These are phyloP conservation scores for Henricia sp. DNA, from an alignment of 53 echinoderm and acorn worm genomes.

Conservation along the genomic window DNA sequence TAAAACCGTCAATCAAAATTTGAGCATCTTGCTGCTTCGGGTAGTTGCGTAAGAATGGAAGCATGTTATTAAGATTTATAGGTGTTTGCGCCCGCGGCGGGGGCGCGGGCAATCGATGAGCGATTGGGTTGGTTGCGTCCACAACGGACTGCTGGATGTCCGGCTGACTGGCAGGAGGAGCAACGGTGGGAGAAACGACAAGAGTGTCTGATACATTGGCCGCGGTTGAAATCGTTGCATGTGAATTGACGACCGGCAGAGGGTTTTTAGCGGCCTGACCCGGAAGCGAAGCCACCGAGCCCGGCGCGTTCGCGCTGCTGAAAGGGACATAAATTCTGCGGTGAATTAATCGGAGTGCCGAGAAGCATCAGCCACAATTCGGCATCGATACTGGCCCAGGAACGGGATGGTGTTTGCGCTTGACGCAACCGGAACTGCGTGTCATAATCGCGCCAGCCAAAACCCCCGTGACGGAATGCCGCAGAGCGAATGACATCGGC, in stretches of 20 bases:
- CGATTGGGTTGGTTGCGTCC: too few relatives aligned
- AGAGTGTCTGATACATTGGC: background rate
- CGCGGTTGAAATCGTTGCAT: conserved; percentile 11
- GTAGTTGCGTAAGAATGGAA: conserved; percentile 24
- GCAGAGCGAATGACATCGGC: too few relatives aligned
- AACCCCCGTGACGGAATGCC: too few relatives aligned
- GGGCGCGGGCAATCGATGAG: background rate
- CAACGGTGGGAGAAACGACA: conserved; percentile 32
- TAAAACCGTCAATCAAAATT: conserved; percentile 10
- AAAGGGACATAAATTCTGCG: background rate
- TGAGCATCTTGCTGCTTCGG: conserved; percentile 14
- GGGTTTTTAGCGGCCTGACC: background rate
- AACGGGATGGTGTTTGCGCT: conserved; percentile 9
- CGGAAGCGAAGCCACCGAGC: background rate
- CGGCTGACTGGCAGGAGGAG: background rate
- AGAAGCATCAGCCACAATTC: conserved; percentile 17
- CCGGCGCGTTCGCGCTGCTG: conserved; percentile 3
- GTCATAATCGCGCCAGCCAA: conserved; percentile 33
- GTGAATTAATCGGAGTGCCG: background rate
- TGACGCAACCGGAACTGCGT: conserved; percentile 21
- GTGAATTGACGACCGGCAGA: background rate
- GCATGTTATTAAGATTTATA: conserved; percentile 7
- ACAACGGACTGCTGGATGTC: conserved; percentile 25
- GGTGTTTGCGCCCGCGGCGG: conserved; percentile 37
- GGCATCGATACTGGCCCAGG: conserved; percentile 20